Percentiles rank a stretch among this genome's conserved stretches.
Evolutionary conservation across 2,113 vertebrate genomes (phyloP).

Genomic region (Clarias gariepinus): DNA sequence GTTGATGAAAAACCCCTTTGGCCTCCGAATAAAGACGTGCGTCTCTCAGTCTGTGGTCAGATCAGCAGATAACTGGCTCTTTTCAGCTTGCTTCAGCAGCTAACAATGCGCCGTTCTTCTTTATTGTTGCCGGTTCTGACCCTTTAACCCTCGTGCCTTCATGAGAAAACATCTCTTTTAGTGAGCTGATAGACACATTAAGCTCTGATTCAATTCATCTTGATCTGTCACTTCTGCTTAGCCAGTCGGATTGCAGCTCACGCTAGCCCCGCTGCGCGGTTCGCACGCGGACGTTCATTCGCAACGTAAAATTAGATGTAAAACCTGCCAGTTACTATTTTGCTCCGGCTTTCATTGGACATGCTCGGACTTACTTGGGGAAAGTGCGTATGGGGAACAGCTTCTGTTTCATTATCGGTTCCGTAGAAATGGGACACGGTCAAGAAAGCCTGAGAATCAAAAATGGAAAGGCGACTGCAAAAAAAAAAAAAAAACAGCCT

Average conservation of each 20-base stretch:
- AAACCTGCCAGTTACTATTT: not conserved
- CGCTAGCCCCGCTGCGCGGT: not conserved
- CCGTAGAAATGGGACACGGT: not conserved
- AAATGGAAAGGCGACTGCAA: not conserved
- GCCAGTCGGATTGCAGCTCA: slow-evolving; percentile 13
- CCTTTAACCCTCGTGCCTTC: slow-evolving; percentile 14
- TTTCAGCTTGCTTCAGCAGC: slow-evolving; percentile 32
- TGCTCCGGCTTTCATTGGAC: not conserved
- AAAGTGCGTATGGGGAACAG: not conserved
- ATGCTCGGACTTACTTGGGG: not conserved
- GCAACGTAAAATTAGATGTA: not conserved
- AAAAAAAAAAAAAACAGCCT: not conserved
- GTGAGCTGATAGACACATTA: slow-evolving; percentile 24
- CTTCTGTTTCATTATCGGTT: slow-evolving; percentile 1
- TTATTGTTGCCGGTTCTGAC: slow-evolving; percentile 31
- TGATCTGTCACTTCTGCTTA: slow-evolving; percentile 39
- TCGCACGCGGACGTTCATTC: not conserved
- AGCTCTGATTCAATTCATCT: slow-evolving; percentile 32
- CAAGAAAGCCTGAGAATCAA: slow-evolving; percentile 9
- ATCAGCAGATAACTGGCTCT: slow-evolving; percentile 33
- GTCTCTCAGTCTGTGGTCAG: slow-evolving; percentile 25
- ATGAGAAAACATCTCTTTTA: slow-evolving; percentile 23
- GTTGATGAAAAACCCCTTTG: slow-evolving; percentile 25
- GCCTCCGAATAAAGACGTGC: slow-evolving; percentile 34
- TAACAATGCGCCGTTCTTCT: slow-evolving; percentile 39